Evolutionary conservation across 2,797 vertebrate species (phyloP).

Genomic region (Coendou prehensilis): DNA sequence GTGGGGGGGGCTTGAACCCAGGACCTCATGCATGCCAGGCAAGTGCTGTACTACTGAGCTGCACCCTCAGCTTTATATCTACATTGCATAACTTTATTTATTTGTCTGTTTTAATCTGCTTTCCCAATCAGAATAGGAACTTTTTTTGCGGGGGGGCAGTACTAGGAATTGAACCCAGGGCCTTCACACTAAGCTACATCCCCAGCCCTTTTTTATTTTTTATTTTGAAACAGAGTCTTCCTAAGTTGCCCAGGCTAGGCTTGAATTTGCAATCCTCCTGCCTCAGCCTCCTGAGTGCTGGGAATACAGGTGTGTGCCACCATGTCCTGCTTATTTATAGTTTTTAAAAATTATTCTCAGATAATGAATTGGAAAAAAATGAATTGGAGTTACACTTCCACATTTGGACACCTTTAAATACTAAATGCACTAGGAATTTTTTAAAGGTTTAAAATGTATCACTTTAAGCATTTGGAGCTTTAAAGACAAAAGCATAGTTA

Average conservation of each 20-base stretch:
- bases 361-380: slow-evolving; percentile 63
- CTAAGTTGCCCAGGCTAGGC: background rate
- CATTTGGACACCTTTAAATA: slow-evolving; percentile 62
- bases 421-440: slow-evolving; percentile 26
- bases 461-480: slow-evolving; percentile 60
- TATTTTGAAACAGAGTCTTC: background rate
- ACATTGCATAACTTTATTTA: background rate
- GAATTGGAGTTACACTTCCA: slow-evolving; percentile 70
- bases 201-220: background rate
- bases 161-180: background rate
- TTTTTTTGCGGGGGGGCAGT: background rate
- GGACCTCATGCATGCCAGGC: background rate
- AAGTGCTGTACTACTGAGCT: background rate
- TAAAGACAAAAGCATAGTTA: slow-evolving; percentile 71
- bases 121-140: slow-evolving; percentile 41
- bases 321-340: slow-evolving; percentile 14
- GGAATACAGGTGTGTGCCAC: background rate
- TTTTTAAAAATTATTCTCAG: slow-evolving; percentile 43
- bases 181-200: background rate
- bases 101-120: background rate
- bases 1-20: background rate
- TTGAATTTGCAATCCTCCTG: background rate
- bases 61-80: background rate
- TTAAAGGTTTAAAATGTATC: slow-evolving; percentile 65
- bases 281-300: background rate